Evolutionary conservation across 2,888 invertebrate species (phyloP), one percentile per base, ranked within the genome.

Genomic region (Malachius bipustulatus): DNA sequence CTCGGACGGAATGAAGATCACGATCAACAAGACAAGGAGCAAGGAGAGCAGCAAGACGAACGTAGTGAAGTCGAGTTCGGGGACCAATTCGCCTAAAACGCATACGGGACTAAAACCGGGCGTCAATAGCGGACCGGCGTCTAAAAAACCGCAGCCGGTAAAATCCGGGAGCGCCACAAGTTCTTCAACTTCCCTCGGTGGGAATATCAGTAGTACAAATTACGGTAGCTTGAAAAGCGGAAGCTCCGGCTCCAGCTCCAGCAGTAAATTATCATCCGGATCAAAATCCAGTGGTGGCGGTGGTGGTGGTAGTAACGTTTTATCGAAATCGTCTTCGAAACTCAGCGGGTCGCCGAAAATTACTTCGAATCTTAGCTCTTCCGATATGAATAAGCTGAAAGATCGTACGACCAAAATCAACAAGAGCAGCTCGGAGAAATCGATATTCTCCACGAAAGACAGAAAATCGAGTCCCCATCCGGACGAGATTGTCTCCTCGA

Each of bases 1-100:
- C 54, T 78, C 78, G 10, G 88, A 88, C 48, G 88, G 88, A 3
- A 84, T 91, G 66, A 91, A 90, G 60, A 74, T 91, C 35, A 91
- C 88, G 2, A 88, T 90, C 14, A 90, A 89, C 53, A 90, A 90
- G 65, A 87, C 89, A 1, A 70, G 81, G 50, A 73, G 76, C 13
- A 81, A 82, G 54, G 82, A 82, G 37, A 72, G 72, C 0, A 73
- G 73, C 12, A 59, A 60, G 26, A 63, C 64, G 35, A 38, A 40
- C 37, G 39, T 29, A 14, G 27, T 31, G 15, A 40, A 38, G 16
- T 28, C 19, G 13, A 19, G 32, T 15, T 28, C 66, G 35, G 68
- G 69, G 38, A 71, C 76, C 38, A 76, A 77, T n/a, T 78, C 79
- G 1, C 79, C 77, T 1, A 82, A 83, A 60, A 79, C 78, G 3